Evolutionary conservation across 2,797 vertebrate genomes (phyloP).

Genomic region (Sternarchorhynchus goeldii): DNA sequence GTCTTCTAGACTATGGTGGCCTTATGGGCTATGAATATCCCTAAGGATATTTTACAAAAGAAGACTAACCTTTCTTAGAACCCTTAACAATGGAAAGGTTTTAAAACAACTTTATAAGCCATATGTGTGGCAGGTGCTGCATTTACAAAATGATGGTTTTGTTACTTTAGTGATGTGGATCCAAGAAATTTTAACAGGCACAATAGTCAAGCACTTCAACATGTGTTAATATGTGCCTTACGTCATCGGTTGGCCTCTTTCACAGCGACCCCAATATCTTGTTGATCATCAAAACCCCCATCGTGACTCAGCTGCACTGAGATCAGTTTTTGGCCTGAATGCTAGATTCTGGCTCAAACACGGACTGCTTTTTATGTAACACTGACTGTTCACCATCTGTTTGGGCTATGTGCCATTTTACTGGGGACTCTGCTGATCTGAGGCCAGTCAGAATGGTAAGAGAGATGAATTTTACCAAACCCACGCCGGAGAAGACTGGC

Average conservation of each 20-base stretch:
- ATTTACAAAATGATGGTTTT: conserved; percentile 5
- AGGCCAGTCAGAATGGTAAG: conserved; percentile 38
- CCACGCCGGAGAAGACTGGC: conserved; percentile 26
- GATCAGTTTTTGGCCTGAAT: conserved; percentile 52
- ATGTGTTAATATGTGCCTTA: conserved; percentile 21
- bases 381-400: conserved; percentile 59
- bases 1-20: no score
- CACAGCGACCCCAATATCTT: conserved; percentile 30
- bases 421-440: conserved; percentile 43
- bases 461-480: conserved; percentile 36
- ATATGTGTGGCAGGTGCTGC: conserved; percentile 13
- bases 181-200: conserved; percentile 36
- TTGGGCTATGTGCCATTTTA: conserved; percentile 48
- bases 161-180: conserved; percentile 23
- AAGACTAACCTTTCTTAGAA: not conserved
- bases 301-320: conserved; percentile 47
- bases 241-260: conserved; percentile 32
- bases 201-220: conserved; percentile 20
- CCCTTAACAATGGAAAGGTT: not conserved
- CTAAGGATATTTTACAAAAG: not conserved
- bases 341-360: conserved; percentile 39
- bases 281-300: conserved; percentile 45
- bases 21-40: no score
- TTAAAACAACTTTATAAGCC: not conserved
- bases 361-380: conserved; percentile 54